These are phyloP conservation scores for Ramphastos sulfuratus DNA, from an alignment of 2,113 vertebrate genomes.

Conservation along the genomic window DNA sequence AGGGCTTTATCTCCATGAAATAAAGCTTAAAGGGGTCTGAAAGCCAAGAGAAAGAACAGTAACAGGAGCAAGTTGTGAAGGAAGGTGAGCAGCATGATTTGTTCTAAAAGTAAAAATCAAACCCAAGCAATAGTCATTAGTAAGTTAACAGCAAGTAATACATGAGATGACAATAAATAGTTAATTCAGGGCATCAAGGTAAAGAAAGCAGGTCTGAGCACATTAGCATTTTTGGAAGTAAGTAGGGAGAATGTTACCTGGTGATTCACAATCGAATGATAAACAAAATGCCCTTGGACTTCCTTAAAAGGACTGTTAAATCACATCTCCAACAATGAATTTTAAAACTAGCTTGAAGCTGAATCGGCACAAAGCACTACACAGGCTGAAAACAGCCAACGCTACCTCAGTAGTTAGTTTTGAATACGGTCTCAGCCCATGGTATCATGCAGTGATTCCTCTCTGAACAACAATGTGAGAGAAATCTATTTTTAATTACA, in stretches of 20 bases:
- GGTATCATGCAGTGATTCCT: not conserved
- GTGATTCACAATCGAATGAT: not conserved
- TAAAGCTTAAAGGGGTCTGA: no score
- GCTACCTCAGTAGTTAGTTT: not conserved
- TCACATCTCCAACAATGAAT: not conserved
- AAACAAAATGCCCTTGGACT: not conserved
- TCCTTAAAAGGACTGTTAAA: not conserved
- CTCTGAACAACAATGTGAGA: not conserved
- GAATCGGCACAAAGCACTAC: not conserved
- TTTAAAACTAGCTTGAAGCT: not conserved
- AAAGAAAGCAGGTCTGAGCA: not conserved
- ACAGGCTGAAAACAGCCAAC: not conserved
- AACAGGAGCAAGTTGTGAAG: no score
- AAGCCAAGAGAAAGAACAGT: no score
- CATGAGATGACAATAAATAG: not conserved
- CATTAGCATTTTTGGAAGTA: not conserved
- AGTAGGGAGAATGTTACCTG: not conserved
- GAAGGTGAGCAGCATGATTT: not conserved
- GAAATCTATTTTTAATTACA: conserved; percentile 32
- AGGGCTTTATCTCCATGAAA: no score
- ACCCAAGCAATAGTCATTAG: not conserved
- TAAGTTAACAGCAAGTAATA: not conserved
- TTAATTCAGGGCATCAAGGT: not conserved
- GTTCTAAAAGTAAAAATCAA: not conserved
- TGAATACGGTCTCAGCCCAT: not conserved